Conservation (phyloP, 2,888 invertebrate genomes). For the Schizotus pectinicornis region DNA sequence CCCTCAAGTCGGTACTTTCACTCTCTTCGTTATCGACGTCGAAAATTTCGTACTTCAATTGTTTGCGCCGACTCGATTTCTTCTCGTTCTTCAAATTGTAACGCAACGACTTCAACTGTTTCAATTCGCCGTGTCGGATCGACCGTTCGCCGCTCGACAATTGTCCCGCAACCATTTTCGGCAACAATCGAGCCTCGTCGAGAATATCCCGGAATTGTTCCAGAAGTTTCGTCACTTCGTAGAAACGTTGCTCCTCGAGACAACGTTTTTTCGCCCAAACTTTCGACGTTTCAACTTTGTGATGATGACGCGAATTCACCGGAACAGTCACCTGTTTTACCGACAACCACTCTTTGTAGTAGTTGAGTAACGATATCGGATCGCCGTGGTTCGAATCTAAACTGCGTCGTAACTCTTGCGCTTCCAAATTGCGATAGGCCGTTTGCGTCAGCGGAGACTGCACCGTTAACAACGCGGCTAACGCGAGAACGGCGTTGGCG, state of each 20-base stretch:
- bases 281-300: conserved; percentile 58
- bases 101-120: conserved; percentile 78
- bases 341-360: conserved; percentile 88
- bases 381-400: conserved; percentile 96
- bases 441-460: conserved; percentile 91
- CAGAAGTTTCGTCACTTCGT: conserved; percentile 93
- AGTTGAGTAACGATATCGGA: conserved; percentile 86
- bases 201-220: conserved; percentile 86
- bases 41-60: conserved; percentile 73
- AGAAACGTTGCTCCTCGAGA: conserved; percentile 95
- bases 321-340: conserved; percentile 66
- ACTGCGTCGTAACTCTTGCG: conserved; percentile 76
- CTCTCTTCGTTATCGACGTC: conserved; percentile 68
- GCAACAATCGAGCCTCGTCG: conserved; percentile 61
- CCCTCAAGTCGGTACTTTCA: conserved; percentile 52
- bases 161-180: conserved; percentile 40
- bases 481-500: conserved; percentile 84
- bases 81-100: conserved; percentile 57
- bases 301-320: conserved; percentile 38
- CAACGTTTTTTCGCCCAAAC: conserved; percentile 91
- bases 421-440: conserved; percentile 84
- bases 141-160: conserved; percentile 77
- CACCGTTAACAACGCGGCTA: conserved; percentile 92
- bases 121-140: conserved; percentile 86
- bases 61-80: conserved; percentile 73